Conservation (phyloP, 2,797 vertebrate species). For the Picus viridis region DNA sequence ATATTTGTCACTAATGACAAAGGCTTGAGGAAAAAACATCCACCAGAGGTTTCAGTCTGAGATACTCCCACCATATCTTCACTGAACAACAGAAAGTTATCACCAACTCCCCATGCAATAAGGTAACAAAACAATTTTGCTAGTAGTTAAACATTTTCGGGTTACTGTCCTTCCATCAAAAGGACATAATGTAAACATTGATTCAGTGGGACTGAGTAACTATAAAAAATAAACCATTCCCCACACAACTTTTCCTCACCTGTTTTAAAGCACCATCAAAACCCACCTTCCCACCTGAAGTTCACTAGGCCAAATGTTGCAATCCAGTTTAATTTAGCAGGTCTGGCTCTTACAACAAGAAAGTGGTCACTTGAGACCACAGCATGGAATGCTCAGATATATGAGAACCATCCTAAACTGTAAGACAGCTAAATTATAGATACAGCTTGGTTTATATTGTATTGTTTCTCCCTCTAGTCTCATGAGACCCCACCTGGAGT, state of each 20-base stretch:
- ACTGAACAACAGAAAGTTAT: background rate
- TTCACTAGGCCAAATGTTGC: background rate
- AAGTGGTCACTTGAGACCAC: background rate
- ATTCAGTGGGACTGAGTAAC: background rate
- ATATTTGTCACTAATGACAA: background rate
- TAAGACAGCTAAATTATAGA: background rate
- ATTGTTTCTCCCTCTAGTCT: too few relatives aligned
- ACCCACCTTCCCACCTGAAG: background rate
- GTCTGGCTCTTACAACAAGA: background rate
- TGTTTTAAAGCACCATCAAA: background rate
- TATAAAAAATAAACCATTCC: background rate
- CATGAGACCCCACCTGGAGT: too few relatives aligned
- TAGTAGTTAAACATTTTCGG: background rate
- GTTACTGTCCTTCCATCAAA: background rate
- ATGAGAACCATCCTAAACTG: background rate
- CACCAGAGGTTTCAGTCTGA: background rate
- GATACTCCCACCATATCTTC: background rate
- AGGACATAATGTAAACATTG: background rate
- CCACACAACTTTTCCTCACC: background rate
- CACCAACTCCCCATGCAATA: background rate
- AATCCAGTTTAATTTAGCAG: background rate
- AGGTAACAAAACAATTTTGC: background rate
- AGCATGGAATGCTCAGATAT: background rate
- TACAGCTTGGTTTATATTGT: background rate
- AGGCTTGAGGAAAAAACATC: background rate